Base-by-base conservation (phyloP, 2,113 vertebrate genomes). In the Campylomormyrus numenius region DNA sequence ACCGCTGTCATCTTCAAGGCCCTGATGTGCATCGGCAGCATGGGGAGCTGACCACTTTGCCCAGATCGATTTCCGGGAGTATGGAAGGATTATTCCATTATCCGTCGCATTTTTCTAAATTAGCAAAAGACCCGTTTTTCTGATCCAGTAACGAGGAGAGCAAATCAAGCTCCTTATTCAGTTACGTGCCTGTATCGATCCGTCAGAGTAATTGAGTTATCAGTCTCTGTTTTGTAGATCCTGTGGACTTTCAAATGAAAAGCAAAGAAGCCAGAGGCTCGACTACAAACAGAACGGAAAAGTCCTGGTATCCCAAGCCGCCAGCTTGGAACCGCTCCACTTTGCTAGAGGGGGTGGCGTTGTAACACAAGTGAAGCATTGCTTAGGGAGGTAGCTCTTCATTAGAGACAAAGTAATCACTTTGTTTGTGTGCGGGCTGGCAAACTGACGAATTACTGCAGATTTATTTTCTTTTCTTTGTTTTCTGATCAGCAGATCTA, bases 81-180 rank as follows among this genome's bases (percentile, higher is more conserved):
- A 85, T 8, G 39, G 39, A 56, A 10, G 42, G 77, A 42, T 31
- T 39, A 89, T 39, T 53, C 19, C 35, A 58, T 52, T 31, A 42
- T 84, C 74, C 31, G 11, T 24, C 35, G 10, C 45, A 87, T 70
- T 87, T 87, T 90, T 52, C 58, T 52, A 87, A 87, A 74, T 88
- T 49, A 77, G 21, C 58, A 62, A 49, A 50, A 62, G 31, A 24
- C 19, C 17, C 2, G 17, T 77, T 87, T 86, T 74, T 31, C 89
- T 50, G 84, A 42, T 90, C 17, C 49, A 6, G 31, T 80, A 90
- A 90, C 52, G 35, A 56, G 49, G 42, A 84, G 50, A 88, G 87
- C 74, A 62, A 62, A 35, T 7, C 49, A 58, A n/a, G 50, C 10
- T 21, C 52, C n/a, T 62, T 31, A 42, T 83, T 88, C 52, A 35